Conservation (phyloP, 2,113 vertebrate genomes). For the Balaeniceps rex region DNA sequence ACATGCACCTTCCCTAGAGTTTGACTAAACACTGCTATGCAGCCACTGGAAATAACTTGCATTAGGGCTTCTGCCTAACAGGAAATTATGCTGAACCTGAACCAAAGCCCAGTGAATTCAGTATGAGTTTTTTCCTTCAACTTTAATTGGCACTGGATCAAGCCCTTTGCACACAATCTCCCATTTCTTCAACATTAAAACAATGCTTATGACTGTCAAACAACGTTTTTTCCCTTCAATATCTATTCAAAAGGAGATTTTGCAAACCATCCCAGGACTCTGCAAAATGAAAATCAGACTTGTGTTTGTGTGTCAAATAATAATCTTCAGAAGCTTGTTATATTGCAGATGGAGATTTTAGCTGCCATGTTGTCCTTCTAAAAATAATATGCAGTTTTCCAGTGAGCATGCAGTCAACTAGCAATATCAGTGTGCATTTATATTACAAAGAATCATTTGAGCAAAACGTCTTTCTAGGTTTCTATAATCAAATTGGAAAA, state of each 20-base stretch:
- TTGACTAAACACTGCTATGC: neutral
- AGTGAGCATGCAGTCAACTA: slow-evolving; percentile 49
- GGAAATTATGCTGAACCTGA: slow-evolving; percentile 27
- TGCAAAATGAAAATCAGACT: slow-evolving; percentile 30
- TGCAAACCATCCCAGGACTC: neutral
- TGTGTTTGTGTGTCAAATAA: slow-evolving; percentile 35
- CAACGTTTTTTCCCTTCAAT: neutral
- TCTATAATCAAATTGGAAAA: neutral
- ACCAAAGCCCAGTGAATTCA: neutral
- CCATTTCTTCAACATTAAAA: neutral
- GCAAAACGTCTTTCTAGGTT: neutral
- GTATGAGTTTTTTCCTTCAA: neutral
- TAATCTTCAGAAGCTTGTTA: slow-evolving; percentile 60
- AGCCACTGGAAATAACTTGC: slow-evolving; percentile 20
- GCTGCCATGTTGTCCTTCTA: slow-evolving; percentile 70
- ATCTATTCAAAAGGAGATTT: neutral
- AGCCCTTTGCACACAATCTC: neutral
- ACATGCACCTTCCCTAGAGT: neutral
- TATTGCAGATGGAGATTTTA: slow-evolving; percentile 66
- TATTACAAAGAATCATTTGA: neutral
- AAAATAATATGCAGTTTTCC: slow-evolving; percentile 62
- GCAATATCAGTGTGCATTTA: slow-evolving; percentile 23
- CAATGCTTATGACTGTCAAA: neutral
- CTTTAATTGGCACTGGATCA: neutral
- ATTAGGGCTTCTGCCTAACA: neutral